Conservation (phyloP, 2,888 invertebrate genomes). For the Drosophila anomelani region DNA sequence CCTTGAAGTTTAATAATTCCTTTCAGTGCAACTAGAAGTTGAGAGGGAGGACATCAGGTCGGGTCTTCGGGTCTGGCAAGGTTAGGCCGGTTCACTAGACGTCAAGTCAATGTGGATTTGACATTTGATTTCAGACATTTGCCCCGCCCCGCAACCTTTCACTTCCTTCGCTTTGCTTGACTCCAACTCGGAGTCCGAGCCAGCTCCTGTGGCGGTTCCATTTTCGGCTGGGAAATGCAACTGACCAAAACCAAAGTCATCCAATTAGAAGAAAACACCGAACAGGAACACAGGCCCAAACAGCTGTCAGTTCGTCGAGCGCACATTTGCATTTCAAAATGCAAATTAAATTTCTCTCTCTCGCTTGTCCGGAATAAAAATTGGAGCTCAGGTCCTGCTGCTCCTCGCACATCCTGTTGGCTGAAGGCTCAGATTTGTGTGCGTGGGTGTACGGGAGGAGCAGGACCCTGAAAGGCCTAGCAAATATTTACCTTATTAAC, state of each 20-base stretch:
- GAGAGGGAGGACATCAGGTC: conserved; percentile 6
- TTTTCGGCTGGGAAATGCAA: conserved; percentile 57
- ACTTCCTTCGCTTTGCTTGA: conserved; percentile 2
- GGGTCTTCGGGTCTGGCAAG: conserved; percentile 61
- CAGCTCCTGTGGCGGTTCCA: conserved; percentile 22
- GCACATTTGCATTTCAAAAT: conserved; percentile 74
- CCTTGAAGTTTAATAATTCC: background rate
- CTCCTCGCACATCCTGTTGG: conserved; percentile 12
- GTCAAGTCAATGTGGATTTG: conserved; percentile 71
- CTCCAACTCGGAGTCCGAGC: background rate
- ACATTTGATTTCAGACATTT: conserved; percentile 71
- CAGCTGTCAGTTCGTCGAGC: conserved; percentile 65
- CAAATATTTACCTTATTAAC: conserved; percentile 77
- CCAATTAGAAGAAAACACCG: conserved; percentile 72
- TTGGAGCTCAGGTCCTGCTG: conserved; percentile 6
- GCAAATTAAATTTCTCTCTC: conserved; percentile 68
- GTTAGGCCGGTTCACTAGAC: conserved; percentile 66
- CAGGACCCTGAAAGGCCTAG: conserved; percentile 44
- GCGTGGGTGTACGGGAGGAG: background rate
- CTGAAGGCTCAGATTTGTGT: conserved; percentile 20
- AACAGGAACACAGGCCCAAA: conserved; percentile 48
- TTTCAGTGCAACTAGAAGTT: background rate
- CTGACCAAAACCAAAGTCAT: conserved; percentile 57
- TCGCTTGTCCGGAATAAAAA: conserved; percentile 28
- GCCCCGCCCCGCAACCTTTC: conserved; percentile 35